A percentile compares a stretch with the other conserved stretches of the same genome.
Conservation (phyloP, 2,113 vertebrate genomes). For the Tetrax tetrax region DNA sequence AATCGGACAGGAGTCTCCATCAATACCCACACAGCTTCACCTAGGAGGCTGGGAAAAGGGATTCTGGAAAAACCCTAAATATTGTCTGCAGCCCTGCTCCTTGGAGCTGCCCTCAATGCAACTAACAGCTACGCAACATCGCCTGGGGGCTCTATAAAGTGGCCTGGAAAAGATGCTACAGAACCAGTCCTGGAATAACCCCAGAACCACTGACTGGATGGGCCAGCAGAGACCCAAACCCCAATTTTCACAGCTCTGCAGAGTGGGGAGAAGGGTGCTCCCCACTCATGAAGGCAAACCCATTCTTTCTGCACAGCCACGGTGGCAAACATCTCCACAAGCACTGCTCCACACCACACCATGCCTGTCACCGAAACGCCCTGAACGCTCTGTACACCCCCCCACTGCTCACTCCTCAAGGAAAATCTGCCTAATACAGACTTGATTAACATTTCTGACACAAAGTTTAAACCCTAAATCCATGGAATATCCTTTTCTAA, state of each 20-base stretch:
- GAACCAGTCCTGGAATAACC: accelerated
- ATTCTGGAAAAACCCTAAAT: neutral
- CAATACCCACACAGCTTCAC: neutral
- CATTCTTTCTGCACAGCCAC: accelerated
- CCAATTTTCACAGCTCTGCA: neutral
- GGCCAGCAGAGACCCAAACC: neutral
- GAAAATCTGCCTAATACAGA: slow-evolving; percentile 11
- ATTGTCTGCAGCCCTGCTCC: neutral
- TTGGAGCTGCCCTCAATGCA: accelerated
- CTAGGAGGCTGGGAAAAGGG: neutral
- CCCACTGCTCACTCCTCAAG: neutral
- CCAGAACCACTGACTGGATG: neutral
- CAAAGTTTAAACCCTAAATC: slow-evolving; percentile 41
- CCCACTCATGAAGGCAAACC: neutral
- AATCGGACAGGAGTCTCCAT: neutral
- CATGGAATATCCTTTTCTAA: slow-evolving; percentile 36
- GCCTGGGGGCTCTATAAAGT: neutral
- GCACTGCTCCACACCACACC: neutral
- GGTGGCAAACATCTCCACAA: accelerated
- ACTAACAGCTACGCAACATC: neutral
- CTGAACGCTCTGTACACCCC: accelerated
- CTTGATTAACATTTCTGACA: slow-evolving; percentile 46
- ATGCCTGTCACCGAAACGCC: accelerated
- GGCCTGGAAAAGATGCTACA: neutral
- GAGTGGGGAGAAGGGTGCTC: neutral